Evolutionary conservation across 2,888 invertebrate species (phyloP).

Genomic region (Branchipolynoe longqiensis): DNA sequence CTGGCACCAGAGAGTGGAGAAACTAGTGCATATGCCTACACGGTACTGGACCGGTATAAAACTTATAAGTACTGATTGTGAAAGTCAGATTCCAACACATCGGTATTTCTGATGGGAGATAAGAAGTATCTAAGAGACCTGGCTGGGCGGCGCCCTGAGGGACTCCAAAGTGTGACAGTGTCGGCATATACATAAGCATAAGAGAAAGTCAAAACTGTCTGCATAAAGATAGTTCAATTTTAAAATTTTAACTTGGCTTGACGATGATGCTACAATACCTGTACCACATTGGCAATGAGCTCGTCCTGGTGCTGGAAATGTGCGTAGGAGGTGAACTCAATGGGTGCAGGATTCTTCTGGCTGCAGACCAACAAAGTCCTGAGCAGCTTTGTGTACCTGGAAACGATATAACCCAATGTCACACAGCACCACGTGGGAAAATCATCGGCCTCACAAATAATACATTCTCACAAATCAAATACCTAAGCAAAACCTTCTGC

Average conservation of each 20-base stretch:
- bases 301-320: conserved; percentile 15
- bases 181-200: not conserved
- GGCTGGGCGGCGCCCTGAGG: too few relatives aligned
- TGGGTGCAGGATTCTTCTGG: not conserved
- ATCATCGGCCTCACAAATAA: too few relatives aligned
- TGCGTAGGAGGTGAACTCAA: not conserved
- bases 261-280: too few relatives aligned
- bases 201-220: not conserved
- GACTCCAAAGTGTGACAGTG: not conserved
- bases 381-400: conserved; percentile 14
- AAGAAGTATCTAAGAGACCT: not conserved
- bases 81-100: not conserved
- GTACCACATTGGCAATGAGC: conserved; percentile 9
- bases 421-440: not conserved
- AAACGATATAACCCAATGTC: not conserved
- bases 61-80: too few relatives aligned
- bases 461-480: too few relatives aligned
- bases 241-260: too few relatives aligned
- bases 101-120: not conserved
- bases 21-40: not conserved
- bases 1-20: too few relatives aligned
- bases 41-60: not conserved
- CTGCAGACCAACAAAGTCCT: not conserved
- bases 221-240: not conserved
- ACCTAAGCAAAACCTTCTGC: not conserved